These are phyloP conservation scores for Ichneumon xanthorius DNA, from an alignment of 2,888 invertebrate genomes.

Conservation along the genomic window DNA sequence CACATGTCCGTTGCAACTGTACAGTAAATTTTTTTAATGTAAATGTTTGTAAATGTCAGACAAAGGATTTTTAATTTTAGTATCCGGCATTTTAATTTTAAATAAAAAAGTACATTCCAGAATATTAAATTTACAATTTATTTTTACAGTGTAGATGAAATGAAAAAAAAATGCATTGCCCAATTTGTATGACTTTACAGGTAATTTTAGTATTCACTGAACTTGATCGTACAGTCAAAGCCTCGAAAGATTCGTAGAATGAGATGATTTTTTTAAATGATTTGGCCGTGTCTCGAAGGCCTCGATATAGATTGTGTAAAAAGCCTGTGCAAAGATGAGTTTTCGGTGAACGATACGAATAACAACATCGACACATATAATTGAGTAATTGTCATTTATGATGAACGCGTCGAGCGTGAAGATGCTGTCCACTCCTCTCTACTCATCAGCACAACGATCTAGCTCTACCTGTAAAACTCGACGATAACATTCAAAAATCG, in stretches of 20 bases:
- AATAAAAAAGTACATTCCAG: too few species aligned
- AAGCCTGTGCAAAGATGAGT: not conserved
- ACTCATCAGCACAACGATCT: constrained; percentile 19
- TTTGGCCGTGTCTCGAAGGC: not conserved
- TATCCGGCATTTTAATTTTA: too few species aligned
- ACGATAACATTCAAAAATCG: constrained; percentile 3
- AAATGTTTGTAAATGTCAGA: too few species aligned
- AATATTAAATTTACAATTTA: too few species aligned
- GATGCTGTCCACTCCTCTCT: constrained; percentile 18
- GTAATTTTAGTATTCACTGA: not conserved
- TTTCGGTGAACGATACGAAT: not conserved
- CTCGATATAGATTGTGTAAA: constrained; percentile 1
- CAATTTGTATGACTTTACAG: too few species aligned
- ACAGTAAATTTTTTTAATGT: too few species aligned
- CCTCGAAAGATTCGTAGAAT: constrained; percentile 3
- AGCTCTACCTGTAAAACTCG: constrained; percentile 33
- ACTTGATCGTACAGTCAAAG: not conserved
- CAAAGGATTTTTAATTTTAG: too few species aligned
- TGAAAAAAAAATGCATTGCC: too few species aligned
- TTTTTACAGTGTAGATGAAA: too few species aligned
- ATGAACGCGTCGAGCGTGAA: not conserved
- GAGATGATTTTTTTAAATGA: constrained; percentile 18
- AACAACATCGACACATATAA: not conserved
- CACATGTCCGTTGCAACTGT: too few species aligned
- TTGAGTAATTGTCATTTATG: not conserved